phyloP scores from a whole-genome alignment of 2,888 invertebrate genomes.

The Octodonta nipae region DNA sequence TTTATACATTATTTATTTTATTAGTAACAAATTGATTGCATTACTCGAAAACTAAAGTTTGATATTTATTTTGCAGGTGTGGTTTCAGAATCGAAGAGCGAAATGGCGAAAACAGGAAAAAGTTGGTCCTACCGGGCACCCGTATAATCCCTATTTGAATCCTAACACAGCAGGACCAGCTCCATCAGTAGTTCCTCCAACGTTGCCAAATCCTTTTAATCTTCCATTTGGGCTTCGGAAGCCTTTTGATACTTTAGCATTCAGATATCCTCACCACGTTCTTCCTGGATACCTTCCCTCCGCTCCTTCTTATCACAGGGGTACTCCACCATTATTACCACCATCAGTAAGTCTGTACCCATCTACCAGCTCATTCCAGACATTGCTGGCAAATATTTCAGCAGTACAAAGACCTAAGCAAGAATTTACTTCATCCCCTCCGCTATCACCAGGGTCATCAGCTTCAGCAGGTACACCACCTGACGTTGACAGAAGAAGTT shows the following conservation, averaged over 20 bases:
- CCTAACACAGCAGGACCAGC: constrained; percentile 48
- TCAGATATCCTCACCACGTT: constrained; percentile 54
- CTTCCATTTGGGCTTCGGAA: constrained; percentile 63
- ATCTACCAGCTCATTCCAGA: constrained; percentile 64
- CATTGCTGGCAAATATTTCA: constrained; percentile 66
- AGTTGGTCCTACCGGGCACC: constrained; percentile 80
- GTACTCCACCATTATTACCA: constrained; percentile 50
- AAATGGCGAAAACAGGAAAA: constrained; percentile 91
- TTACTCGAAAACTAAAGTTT: neutral
- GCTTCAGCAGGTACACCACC: constrained; percentile 36
- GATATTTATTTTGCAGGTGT: constrained; percentile 55
- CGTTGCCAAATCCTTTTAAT: constrained; percentile 72
- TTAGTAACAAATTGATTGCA: constrained; percentile 1
- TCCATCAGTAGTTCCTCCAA: constrained; percentile 54
- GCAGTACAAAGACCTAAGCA: constrained; percentile 46
- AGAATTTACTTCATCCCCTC: constrained; percentile 40
- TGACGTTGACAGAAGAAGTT: constrained; percentile 70
- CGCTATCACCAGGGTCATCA: constrained; percentile 39
- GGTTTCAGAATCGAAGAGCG: constrained; percentile 85
- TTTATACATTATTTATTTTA: too few species aligned
- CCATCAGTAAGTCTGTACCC: constrained; percentile 48
- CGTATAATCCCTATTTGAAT: constrained; percentile 73
- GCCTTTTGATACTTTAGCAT: constrained; percentile 60
- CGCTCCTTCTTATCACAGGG: constrained; percentile 40
- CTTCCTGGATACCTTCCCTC: constrained; percentile 45